Evolutionary conservation across 2,888 invertebrate genomes (phyloP).

Genomic region (Nasonovia ribisnigri): DNA sequence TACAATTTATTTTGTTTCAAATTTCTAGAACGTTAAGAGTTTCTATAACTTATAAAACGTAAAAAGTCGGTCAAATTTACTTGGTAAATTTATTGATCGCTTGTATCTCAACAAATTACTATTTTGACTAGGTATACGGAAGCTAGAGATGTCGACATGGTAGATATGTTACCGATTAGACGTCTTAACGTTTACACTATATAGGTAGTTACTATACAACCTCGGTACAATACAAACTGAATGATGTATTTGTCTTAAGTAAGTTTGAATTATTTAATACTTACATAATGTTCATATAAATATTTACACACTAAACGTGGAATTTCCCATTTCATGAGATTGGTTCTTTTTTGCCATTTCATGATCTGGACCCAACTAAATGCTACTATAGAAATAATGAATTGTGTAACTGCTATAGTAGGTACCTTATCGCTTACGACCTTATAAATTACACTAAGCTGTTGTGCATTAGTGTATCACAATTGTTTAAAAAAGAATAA

Average conservation of each 20-base stretch:
- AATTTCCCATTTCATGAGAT: not conserved
- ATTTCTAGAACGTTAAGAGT: not conserved
- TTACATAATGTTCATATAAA: not conserved
- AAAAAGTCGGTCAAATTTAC: not conserved
- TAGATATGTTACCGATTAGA: not conserved
- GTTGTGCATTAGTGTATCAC: not conserved
- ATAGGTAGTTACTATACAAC: not conserved
- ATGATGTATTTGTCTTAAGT: not conserved
- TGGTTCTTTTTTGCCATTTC: not conserved
- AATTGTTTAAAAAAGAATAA: not conserved
- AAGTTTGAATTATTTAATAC: conserved; percentile 5
- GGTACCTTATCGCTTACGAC: not conserved
- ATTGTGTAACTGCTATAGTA: not conserved
- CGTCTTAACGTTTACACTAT: not conserved
- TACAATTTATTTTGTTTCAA: not conserved
- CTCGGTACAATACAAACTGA: not conserved
- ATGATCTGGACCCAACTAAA: conserved; percentile 7
- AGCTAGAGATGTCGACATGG: not conserved
- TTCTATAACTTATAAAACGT: not conserved
- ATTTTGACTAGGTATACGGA: not conserved
- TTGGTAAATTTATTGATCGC: not conserved
- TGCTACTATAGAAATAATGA: not conserved
- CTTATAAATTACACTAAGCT: not conserved
- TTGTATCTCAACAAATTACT: not conserved
- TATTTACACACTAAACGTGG: not conserved